Evolutionary conservation across 2,113 vertebrate species (phyloP).

Genomic region (Grammatotria lemairii): DNA sequence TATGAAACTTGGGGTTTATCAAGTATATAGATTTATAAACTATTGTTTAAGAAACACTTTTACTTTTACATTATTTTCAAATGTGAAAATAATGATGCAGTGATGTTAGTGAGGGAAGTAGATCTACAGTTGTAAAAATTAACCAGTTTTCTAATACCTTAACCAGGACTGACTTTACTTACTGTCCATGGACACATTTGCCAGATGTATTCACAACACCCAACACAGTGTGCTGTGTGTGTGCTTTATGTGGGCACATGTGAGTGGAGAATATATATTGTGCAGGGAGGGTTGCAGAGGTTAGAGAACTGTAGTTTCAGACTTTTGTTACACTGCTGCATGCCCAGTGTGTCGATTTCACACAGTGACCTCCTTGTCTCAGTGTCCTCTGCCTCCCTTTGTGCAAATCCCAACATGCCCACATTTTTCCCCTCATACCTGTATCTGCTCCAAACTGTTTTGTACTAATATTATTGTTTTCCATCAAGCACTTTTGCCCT

Average conservation of each 20-base stretch:
- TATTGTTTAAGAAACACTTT: not conserved
- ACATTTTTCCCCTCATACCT: not conserved
- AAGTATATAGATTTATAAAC: not conserved
- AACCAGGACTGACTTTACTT: not conserved
- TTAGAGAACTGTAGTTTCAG: constrained; percentile 6
- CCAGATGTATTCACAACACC: not conserved
- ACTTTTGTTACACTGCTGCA: not conserved
- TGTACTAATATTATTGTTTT: not conserved
- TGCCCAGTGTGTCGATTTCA: not conserved
- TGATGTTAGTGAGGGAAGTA: not conserved
- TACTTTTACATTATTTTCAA: not conserved
- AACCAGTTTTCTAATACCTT: not conserved
- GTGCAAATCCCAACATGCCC: not conserved
- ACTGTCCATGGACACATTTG: not conserved
- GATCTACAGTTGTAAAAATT: not conserved
- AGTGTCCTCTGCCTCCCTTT: not conserved
- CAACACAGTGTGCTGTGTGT: not conserved
- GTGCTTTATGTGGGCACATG: not conserved
- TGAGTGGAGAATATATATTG: not conserved
- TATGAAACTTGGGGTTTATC: not conserved
- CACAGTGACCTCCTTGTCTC: not conserved
- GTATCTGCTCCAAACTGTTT: not conserved
- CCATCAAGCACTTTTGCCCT: not conserved
- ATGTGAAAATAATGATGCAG: not conserved
- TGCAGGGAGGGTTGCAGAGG: not conserved